Evolutionary conservation across 1,140 invertebrate species (phyloP).

Genomic region (Microplitis mediator): DNA sequence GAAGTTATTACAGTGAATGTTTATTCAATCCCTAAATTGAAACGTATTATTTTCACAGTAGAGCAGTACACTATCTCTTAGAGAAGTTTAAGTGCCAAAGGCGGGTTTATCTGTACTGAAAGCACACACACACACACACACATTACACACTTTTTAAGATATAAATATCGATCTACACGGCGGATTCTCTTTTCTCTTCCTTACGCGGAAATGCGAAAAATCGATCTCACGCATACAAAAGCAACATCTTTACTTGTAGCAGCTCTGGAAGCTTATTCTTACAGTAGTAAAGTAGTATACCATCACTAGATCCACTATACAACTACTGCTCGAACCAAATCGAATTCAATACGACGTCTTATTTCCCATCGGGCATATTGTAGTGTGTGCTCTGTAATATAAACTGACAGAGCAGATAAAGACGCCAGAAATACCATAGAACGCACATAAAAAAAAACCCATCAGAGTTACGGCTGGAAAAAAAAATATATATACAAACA

Average conservation of each 20-base stretch:
- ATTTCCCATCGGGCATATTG: constrained; percentile 20
- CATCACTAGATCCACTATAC: no score
- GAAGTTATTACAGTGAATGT: constrained; percentile 27
- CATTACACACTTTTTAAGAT: background rate
- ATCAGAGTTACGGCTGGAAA: background rate
- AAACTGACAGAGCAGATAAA: background rate
- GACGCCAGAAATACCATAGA: no score
- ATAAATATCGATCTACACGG: constrained; percentile 1
- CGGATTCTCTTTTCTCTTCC: constrained; percentile 28
- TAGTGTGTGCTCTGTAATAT: background rate
- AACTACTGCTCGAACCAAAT: constrained; percentile 18
- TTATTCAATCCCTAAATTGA: constrained; percentile 32
- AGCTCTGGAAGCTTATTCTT: no score
- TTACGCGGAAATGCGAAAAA: constrained; percentile 31
- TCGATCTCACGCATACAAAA: constrained; percentile 28
- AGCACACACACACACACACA: background rate
- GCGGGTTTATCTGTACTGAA: background rate
- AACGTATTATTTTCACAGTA: constrained; percentile 9
- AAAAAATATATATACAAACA: background rate
- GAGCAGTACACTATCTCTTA: no score
- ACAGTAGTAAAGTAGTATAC: no score
- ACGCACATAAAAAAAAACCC: background rate
- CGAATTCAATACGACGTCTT: constrained; percentile 28
- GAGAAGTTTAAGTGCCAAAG: background rate
- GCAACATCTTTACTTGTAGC: background rate